Evolutionary conservation across 1,140 invertebrate species (phyloP), one percentile per base, ranked within the genome.

Genomic region (Micrasema minimum): DNA sequence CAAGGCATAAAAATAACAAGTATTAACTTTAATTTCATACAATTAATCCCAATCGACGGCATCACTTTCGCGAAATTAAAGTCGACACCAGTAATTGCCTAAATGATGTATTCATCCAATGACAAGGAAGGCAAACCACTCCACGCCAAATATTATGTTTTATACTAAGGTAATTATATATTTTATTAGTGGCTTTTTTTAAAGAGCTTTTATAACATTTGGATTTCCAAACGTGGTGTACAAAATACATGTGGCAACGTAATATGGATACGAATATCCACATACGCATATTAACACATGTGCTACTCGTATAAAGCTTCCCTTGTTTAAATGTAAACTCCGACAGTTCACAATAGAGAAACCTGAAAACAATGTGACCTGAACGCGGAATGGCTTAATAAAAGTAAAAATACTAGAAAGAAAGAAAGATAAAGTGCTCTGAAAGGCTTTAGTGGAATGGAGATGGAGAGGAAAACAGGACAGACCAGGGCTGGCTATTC

Each of bases 371-470:
- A 68, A 68, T 72, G 65, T 64, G 71, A 68, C 71, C 71, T 72
- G 71, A 51, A 64, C 71, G 65, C 12, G 65, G 37, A 72, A 72
- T 64, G 66, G 71, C 71, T 72, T 68, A 72, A 72, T 72, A 72
- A 72, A 72, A 72, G 71, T 68, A 72, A 72, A 72, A 72, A 72
- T 68, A 72, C 62, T 64, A 72, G 65, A 68, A 72, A 68, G 71
- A 72, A 72, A 68, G 66, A 72, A 72, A 68, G 70, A 72, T 72
- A 72, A 68, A 72, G 71, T 72, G 66, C 65, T 35, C 35, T 68
- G 71, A 72, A 72, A 67, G 71, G 57, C 71, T 72, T 72, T 72
- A 31, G 71, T 48, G 71, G 37, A 72, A 72, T 72, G 65, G 71
- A 72, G 71, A 72, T 72, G 57, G 65, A 72, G 57, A 12, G 65